Evolutionary conservation across 1,140 invertebrate species (phyloP), one percentile per base, ranked within the genome.

Genomic region (Lordiphosa collinella): DNA sequence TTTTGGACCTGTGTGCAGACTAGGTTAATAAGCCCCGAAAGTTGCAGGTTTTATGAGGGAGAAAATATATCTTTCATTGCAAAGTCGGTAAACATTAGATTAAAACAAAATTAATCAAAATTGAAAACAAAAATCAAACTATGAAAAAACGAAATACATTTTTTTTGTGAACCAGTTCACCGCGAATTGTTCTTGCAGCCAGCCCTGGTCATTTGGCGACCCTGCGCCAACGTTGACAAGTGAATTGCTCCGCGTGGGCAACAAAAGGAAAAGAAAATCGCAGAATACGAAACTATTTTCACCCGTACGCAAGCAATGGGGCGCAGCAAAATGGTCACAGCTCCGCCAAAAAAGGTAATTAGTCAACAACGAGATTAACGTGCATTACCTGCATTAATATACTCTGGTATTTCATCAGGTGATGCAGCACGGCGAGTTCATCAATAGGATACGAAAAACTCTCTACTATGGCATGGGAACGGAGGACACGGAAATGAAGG

Each of bases 391-490:
- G 8, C 4, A 47, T 36, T 31, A 2, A 40, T n/a, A 14, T n/a
- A 44, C 25, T 4, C 0, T 52, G 1, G 16, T 11, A 1, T 8
- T 49, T 46, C 10, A 0, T 25, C 10, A 89, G 88, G 74, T 88
- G 47, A 88, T 89, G 82, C 72, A 74, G 34, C 94, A 96, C 75
- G 91, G 92, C 40, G 92, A 93, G 51, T 95, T 96, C 86, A 89
- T 95, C 47, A 92, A 93, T 64, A 91, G 96, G 63, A 94, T 97
- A 49, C 92, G 92, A 1, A 97, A 97, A 89, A 95, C 95, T 0
- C 89, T 97, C 4, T 97, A 97, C 88, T 97, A 96, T 91, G 94
- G 96, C 32, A 94, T 95, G 43, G 92, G 96, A 48, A 95, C 95
- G 90, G 94, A 94, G 94, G 88, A 79, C 11, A 29, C 36, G 88